These are phyloP conservation scores for Drosophila guanche DNA, from an alignment of 1,140 invertebrate genomes.

Conservation along the genomic window DNA sequence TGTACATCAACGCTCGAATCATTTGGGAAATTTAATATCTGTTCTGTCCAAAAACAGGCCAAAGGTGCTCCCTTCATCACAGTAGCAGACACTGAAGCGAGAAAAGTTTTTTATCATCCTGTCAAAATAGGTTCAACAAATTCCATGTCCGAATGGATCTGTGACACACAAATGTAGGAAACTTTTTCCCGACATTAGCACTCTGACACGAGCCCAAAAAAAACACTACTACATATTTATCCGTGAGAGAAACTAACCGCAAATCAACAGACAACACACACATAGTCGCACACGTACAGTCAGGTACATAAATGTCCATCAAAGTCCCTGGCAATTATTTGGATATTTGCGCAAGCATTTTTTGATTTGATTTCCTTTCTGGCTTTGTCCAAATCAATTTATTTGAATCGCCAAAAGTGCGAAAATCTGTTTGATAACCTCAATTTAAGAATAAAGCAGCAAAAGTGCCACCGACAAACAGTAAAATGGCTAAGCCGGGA, in stretches of 20 bases:
- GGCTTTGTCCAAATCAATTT: slow-evolving; percentile 44
- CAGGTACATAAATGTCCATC: slow-evolving; percentile 46
- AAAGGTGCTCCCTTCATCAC: too few species aligned
- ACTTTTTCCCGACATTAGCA: slow-evolving; percentile 17
- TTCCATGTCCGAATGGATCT: background rate
- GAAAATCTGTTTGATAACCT: slow-evolving; percentile 57
- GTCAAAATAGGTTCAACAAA: background rate
- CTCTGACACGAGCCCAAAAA: slow-evolving; percentile 21
- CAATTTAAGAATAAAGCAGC: slow-evolving; percentile 25
- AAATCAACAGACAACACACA: slow-evolving; percentile 23
- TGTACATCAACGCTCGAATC: too few species aligned
- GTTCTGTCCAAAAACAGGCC: too few species aligned
- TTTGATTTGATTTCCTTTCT: slow-evolving; percentile 43
- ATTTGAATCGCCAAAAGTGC: slow-evolving; percentile 43
- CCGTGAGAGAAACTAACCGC: slow-evolving; percentile 14
- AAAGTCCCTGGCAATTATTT: slow-evolving; percentile 44
- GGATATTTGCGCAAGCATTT: slow-evolving; percentile 32
- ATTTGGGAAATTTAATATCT: too few species aligned
- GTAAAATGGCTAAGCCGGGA: slow-evolving; percentile 28
- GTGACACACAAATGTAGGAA: slow-evolving; percentile 14
- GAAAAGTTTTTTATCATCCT: too few species aligned
- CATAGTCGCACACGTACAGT: slow-evolving; percentile 12
- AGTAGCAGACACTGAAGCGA: too few species aligned
- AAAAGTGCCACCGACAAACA: slow-evolving; percentile 31
- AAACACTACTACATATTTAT: slow-evolving; percentile 14